Conservation (phyloP, 2,888 invertebrate genomes). For the Pseudococcus viburni region DNA sequence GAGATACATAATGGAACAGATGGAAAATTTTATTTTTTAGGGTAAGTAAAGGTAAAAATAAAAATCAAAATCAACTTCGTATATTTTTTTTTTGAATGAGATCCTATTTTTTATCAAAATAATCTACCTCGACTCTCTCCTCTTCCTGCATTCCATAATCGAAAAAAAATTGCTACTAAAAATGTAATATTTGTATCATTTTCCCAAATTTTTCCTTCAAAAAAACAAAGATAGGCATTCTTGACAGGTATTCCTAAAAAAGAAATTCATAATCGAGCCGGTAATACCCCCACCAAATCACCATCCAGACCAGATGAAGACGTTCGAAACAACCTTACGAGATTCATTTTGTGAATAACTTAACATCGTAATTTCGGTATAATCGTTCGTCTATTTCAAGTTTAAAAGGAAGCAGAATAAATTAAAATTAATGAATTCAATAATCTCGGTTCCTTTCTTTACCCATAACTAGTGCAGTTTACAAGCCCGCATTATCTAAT, state of each 20-base stretch:
- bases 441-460: neutral
- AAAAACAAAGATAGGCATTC: neutral
- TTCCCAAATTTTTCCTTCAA: neutral
- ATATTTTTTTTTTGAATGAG: too few relatives aligned
- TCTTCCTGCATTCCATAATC: too few relatives aligned
- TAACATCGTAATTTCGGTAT: constrained; percentile 5
- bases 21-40: too few relatives aligned
- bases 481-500: constrained; percentile 17
- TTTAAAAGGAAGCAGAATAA: constrained; percentile 23
- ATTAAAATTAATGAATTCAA: constrained; percentile 38
- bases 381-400: constrained; percentile 10
- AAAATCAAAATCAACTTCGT: too few relatives aligned
- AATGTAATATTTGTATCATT: too few relatives aligned
- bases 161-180: too few relatives aligned
- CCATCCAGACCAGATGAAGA: neutral
- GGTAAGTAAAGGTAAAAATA: too few relatives aligned
- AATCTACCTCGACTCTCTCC: too few relatives aligned
- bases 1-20: too few relatives aligned
- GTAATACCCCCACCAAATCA: neutral
- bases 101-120: too few relatives aligned
- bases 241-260: neutral
- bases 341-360: neutral
- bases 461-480: neutral
- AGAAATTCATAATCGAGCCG: neutral
- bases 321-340: neutral